phyloP scores from a whole-genome alignment of 2,888 invertebrate genomes.

The Resseliella maxima region DNA sequence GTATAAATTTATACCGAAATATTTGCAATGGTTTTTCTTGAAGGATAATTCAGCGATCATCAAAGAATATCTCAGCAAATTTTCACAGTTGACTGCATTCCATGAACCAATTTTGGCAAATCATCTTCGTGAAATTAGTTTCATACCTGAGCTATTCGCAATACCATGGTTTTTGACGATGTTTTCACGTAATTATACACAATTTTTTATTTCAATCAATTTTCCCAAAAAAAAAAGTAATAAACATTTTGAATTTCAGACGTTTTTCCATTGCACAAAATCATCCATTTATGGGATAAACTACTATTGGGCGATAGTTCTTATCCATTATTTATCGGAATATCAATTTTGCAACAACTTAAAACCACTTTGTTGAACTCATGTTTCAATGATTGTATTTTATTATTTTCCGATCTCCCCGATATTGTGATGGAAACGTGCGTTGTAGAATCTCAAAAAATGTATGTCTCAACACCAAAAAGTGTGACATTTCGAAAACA shows the following conservation, averaged over 20 bases:
- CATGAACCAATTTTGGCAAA: conserved; percentile 93
- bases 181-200: conserved; percentile 88
- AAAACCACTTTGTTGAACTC: conserved; percentile 84
- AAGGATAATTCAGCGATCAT: conserved; percentile 97
- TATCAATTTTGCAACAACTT: conserved; percentile 90
- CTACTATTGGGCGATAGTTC: conserved; percentile 91
- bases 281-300: conserved; percentile 98
- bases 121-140: conserved; percentile 91
- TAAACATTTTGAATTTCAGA: conserved; percentile 74
- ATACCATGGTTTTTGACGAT: conserved; percentile 99
- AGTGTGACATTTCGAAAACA: conserved; percentile 89
- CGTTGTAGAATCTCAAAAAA: conserved; percentile 86
- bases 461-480: conserved; percentile 86
- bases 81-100: conserved; percentile 95
- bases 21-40: conserved; percentile 95
- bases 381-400: conserved; percentile 98
- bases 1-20: conserved; percentile 95
- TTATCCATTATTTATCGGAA: conserved; percentile 93
- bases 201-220: conserved; percentile 56
- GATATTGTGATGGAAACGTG: conserved; percentile 96
- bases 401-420: conserved; percentile 98
- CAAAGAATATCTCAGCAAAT: conserved; percentile 96
- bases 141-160: conserved; percentile 96
- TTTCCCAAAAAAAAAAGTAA: too few species aligned
- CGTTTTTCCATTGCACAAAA: conserved; percentile 97